Evolutionary conservation across 2,113 vertebrate genomes (phyloP).

Genomic region (Pandion haliaetus): DNA sequence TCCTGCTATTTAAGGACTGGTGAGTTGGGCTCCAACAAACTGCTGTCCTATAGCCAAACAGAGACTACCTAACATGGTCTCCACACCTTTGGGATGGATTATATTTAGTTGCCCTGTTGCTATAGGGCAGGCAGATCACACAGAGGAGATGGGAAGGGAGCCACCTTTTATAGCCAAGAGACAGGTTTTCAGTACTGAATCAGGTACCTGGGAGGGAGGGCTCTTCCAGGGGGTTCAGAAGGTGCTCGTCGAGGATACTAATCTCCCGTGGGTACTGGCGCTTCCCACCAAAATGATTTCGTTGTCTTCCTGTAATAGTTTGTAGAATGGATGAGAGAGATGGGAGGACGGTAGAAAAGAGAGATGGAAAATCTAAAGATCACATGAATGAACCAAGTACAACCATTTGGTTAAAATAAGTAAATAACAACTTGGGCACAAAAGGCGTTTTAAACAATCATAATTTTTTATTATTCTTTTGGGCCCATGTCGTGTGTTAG

Average conservation of each 20-base stretch:
- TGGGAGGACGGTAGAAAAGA: neutral
- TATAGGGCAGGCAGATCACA: neutral
- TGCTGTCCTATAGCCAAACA: neutral
- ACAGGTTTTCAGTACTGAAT: neutral
- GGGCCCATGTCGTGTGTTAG: neutral
- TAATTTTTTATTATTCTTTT: neutral
- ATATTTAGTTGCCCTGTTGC: neutral
- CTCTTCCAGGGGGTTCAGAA: slow-evolving; percentile 79
- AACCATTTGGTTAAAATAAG: neutral
- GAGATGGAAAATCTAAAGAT: neutral
- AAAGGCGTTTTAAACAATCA: neutral
- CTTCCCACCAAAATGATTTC: slow-evolving; percentile 32
- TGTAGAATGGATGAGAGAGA: neutral
- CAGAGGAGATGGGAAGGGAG: neutral
- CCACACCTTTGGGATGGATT: neutral
- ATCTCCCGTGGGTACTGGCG: slow-evolving; percentile 46
- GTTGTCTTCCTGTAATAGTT: slow-evolving; percentile 45
- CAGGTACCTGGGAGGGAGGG: slow-evolving; percentile 81
- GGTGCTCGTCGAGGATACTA: slow-evolving; percentile 51
- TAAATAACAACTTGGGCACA: neutral
- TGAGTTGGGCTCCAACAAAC: neutral
- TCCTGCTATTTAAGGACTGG: neutral
- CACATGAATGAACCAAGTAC: neutral
- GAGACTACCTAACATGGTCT: neutral
- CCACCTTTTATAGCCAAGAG: neutral